Conservation (phyloP, 2,113 vertebrate species). For the Coreoperca whiteheadi region DNA sequence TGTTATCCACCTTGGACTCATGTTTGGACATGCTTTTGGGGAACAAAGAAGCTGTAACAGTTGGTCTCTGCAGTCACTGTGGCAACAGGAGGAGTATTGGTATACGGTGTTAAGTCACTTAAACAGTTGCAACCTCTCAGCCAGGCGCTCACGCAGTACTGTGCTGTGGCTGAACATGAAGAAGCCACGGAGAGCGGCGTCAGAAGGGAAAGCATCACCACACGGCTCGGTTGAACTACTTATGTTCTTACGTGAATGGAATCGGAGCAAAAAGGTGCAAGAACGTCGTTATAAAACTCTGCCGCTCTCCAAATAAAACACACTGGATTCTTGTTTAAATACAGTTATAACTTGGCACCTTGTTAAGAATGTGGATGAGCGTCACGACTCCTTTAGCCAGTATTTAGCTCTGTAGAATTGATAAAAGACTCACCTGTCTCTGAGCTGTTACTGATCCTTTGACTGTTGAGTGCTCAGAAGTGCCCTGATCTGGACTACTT, state of each 20-base stretch:
- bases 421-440: constrained; percentile 26
- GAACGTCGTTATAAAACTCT: neutral
- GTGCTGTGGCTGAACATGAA: neutral
- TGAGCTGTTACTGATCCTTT: constrained; percentile 9
- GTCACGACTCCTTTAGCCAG: neutral
- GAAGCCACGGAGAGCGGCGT: no score
- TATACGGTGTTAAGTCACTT: neutral
- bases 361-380: neutral
- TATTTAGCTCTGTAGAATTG: neutral
- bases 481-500: neutral
- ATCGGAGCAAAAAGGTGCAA: neutral
- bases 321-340: neutral
- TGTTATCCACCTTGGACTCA: neutral
- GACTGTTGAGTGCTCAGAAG: neutral
- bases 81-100: neutral
- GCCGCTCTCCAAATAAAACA: neutral
- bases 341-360: neutral
- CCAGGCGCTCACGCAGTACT: neutral
- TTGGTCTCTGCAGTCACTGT: neutral
- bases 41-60: neutral
- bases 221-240: neutral
- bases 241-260: neutral
- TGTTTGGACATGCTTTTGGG: neutral
- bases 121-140: neutral
- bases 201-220: no score